Evolutionary conservation across 2,797 vertebrate species (phyloP).

Genomic region (Eupleurogrammus muticus): DNA sequence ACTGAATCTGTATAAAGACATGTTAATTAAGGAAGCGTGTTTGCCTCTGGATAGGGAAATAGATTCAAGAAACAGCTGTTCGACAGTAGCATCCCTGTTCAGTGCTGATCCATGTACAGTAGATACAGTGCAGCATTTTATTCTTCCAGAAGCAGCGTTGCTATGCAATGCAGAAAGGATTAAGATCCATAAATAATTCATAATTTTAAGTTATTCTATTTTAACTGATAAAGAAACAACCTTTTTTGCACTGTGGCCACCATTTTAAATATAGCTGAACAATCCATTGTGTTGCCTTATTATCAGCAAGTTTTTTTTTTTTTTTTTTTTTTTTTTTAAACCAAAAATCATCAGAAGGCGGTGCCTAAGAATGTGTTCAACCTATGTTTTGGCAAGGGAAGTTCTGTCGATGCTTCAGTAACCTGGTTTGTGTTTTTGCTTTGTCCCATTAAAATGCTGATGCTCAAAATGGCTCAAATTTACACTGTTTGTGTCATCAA

Average conservation of each 20-base stretch:
- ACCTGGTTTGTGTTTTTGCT: conserved; percentile 79
- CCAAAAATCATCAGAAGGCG: conserved; percentile 74
- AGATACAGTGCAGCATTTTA: conserved; percentile 62
- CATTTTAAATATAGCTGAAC: conserved; percentile 64
- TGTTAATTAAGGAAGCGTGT: conserved; percentile 73
- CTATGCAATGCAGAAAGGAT: conserved; percentile 63
- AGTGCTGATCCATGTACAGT: conserved; percentile 68
- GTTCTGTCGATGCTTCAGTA: conserved; percentile 77
- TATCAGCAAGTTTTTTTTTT: conserved; percentile 62
- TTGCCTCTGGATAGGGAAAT: conserved; percentile 63
- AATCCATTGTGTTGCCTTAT: conserved; percentile 81
- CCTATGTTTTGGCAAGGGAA: conserved; percentile 62
- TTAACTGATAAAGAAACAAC: conserved; percentile 56
- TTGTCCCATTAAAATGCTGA: conserved; percentile 85
- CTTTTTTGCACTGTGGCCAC: conserved; percentile 75
- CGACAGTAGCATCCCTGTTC: conserved; percentile 66
- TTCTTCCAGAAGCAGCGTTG: conserved; percentile 70
- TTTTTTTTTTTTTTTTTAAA: conserved; percentile 73
- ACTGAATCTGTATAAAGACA: conserved; percentile 82
- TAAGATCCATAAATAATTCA: conserved; percentile 58
- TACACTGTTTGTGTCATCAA: conserved; percentile 42
- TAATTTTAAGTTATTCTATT: conserved; percentile 75
- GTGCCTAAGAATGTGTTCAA: conserved; percentile 82
- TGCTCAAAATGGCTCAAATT: conserved; percentile 67
- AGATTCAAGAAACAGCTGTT: conserved; percentile 55